Evolutionary conservation across 1,140 invertebrate species (phyloP).

Genomic region (Latrodectus geometricus): DNA sequence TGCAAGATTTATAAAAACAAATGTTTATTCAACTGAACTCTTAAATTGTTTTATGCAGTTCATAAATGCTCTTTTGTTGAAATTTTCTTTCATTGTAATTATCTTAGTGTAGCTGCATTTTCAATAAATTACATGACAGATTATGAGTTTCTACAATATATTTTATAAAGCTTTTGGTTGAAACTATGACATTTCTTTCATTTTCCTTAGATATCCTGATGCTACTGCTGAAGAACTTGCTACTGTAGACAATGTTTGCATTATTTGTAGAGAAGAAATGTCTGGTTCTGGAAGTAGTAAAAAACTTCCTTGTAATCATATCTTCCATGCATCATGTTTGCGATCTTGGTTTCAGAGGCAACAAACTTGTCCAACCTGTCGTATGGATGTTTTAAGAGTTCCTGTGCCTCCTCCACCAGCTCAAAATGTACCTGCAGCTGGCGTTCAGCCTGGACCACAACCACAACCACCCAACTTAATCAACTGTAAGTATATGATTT

Average conservation of each 20-base stretch:
- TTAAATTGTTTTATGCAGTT: neutral
- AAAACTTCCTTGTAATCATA: conserved; percentile 98
- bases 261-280: conserved; percentile 93
- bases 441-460: conserved; percentile 12
- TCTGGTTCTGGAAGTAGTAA: conserved; percentile 79
- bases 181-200: too few species aligned
- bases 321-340: conserved; percentile 98
- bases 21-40: neutral
- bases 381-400: conserved; percentile 91
- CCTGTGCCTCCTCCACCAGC: conserved; percentile 66
- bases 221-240: conserved; percentile 93
- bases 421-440: conserved; percentile 36
- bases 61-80: neutral
- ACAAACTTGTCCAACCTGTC: conserved; percentile 99
- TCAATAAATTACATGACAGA: neutral
- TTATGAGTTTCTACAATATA: too few species aligned
- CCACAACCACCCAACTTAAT: conserved; percentile 58
- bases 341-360: conserved; percentile 99
- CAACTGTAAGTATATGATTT: conserved; percentile 32
- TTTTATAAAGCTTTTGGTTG: too few species aligned
- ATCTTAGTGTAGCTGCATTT: neutral
- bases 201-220: conserved; percentile 80
- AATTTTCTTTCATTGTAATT: neutral
- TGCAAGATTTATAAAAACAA: neutral
- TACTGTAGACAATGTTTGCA: conserved; percentile 98